phyloP scores from a whole-genome alignment of 2,888 invertebrate genomes.

The Dynastes tityus region DNA sequence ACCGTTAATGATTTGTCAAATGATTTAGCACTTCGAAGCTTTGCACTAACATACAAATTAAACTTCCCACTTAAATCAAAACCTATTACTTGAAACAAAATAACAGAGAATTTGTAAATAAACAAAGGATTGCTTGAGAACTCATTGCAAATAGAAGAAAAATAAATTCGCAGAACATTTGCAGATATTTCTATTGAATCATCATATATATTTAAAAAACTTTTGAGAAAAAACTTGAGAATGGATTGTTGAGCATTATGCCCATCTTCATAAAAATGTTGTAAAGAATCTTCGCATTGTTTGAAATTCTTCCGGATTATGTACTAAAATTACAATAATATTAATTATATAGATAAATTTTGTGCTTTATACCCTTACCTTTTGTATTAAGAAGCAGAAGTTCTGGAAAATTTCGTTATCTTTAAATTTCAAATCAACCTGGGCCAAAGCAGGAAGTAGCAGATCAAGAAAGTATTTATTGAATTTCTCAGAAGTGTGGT shows the following conservation, averaged over 20 bases:
- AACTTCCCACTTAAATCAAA: conserved; percentile 60
- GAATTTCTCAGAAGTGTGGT: conserved; percentile 56
- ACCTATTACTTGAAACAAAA: conserved; percentile 61
- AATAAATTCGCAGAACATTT: conserved; percentile 53
- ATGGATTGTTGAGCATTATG: not conserved
- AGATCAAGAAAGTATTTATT: conserved; percentile 56
- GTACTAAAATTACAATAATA: conserved; percentile 58
- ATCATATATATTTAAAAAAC: conserved; percentile 16
- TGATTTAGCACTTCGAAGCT: conserved; percentile 48
- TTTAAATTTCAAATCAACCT: conserved; percentile 54
- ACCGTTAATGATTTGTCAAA: conserved; percentile 59
- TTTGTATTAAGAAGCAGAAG: conserved; percentile 58
- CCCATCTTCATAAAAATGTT: conserved; percentile 56
- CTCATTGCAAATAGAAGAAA: conserved; percentile 21
- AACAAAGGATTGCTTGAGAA: conserved; percentile 39
- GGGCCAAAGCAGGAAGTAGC: conserved; percentile 56
- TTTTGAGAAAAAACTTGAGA: conserved; percentile 14
- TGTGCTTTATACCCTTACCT: conserved; percentile 56
- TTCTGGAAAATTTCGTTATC: conserved; percentile 54
- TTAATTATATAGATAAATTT: conserved; percentile 7
- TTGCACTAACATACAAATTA: conserved; percentile 54
- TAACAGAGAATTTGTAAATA: conserved; percentile 61
- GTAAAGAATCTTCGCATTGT: conserved; percentile 57
- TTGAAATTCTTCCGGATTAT: conserved; percentile 60
- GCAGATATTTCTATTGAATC: conserved; percentile 13